Evolutionary conservation across 2,888 invertebrate genomes (phyloP).

Genomic region (Rutpela maculata): DNA sequence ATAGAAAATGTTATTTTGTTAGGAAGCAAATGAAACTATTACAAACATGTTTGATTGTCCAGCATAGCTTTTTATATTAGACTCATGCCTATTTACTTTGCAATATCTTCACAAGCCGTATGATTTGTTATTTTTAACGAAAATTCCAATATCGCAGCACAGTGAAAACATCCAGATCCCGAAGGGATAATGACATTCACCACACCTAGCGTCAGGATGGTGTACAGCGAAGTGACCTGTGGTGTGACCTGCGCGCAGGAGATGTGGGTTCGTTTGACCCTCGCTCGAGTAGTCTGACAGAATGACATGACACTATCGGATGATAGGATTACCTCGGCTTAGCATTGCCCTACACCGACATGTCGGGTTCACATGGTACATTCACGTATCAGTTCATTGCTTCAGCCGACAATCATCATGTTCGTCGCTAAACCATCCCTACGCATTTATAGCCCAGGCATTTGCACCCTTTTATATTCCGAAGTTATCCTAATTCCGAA

Average conservation of each 20-base stretch:
- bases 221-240: constrained; percentile 54
- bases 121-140: constrained; percentile 18
- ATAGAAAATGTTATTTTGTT: no score
- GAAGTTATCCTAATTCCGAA: neutral
- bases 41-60: no score
- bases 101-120: neutral
- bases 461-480: neutral
- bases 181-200: constrained; percentile 58
- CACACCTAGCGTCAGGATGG: constrained; percentile 52
- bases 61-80: no score
- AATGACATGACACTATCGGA: constrained; percentile 74
- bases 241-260: constrained; percentile 62
- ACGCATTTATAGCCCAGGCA: neutral
- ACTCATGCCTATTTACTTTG: no score
- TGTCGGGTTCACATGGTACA: constrained; percentile 67
- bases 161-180: constrained; percentile 12
- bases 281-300: constrained; percentile 68
- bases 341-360: constrained; percentile 70
- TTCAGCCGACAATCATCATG: constrained; percentile 33
- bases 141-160: constrained; percentile 4
- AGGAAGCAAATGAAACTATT: no score
- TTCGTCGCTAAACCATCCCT: constrained; percentile 29
- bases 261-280: constrained; percentile 60
- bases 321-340: constrained; percentile 73
- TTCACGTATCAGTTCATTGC: constrained; percentile 59